Evolutionary conservation across 1,140 invertebrate species (phyloP).

Genomic region (Pogonomyrmex barbatus): DNA sequence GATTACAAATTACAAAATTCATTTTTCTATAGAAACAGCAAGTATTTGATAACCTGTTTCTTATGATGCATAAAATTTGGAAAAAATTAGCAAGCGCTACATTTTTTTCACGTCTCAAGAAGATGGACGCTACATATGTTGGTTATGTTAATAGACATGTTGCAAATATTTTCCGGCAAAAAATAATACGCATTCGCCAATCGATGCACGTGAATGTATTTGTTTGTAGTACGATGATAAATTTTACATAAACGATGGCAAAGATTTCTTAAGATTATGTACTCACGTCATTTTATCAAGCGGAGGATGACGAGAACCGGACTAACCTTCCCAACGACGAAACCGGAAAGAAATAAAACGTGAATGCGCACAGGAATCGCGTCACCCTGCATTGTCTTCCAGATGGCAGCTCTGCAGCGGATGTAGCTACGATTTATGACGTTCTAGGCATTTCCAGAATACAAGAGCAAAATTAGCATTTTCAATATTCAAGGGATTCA

Average conservation of each 20-base stretch:
- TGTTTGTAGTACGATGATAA: neutral
- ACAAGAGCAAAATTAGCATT: too few relatives aligned
- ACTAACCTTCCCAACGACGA: constrained; percentile 26
- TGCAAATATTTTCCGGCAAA: constrained; percentile 2
- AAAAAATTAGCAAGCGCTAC: neutral
- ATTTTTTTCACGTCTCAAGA: neutral
- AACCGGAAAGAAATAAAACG: constrained; percentile 73
- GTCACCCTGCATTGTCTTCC: neutral
- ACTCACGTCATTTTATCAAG: constrained; percentile 77
- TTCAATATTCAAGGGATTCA: too few relatives aligned
- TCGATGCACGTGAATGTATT: neutral
- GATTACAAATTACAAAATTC: neutral
- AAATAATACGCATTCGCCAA: constrained; percentile 54
- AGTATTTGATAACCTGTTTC: neutral
- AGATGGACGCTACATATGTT: neutral
- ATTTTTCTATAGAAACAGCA: neutral
- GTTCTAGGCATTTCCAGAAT: too few relatives aligned
- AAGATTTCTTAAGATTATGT: constrained; percentile 63
- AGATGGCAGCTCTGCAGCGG: constrained; percentile 9
- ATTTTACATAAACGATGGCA: constrained; percentile 24
- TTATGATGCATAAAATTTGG: neutral
- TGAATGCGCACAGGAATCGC: neutral
- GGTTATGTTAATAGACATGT: neutral
- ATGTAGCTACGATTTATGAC: neutral
- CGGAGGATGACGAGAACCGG: neutral